Conservation (phyloP, 2,113 vertebrate species). For the Phrynosoma platyrhinos region DNA sequence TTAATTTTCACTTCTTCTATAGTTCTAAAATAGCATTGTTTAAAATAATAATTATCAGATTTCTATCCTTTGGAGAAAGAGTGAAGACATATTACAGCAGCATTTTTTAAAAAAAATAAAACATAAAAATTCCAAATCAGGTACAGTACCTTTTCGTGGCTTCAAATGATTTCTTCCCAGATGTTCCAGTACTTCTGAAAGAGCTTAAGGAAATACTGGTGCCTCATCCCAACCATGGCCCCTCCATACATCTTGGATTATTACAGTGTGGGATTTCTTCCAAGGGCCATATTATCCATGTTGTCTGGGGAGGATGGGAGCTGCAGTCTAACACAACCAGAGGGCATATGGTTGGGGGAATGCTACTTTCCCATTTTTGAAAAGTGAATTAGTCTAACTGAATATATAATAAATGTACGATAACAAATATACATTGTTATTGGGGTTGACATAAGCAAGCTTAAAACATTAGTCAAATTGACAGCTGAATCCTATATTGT, state of each 20-base stretch:
- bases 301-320: neutral
- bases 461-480: neutral
- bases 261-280: too few relatives aligned
- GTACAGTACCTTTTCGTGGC: conserved; percentile 28
- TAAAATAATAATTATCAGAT: conserved; percentile 1
- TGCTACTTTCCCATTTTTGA: conserved; percentile 28
- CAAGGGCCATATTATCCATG: neutral
- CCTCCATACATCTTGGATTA: too few relatives aligned
- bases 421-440: neutral
- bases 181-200: conserved; percentile 60
- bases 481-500: neutral
- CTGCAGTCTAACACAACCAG: neutral
- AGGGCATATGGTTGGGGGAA: neutral
- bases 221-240: too few relatives aligned
- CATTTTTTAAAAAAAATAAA: neutral
- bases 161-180: conserved; percentile 57
- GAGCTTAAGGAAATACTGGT: too few relatives aligned
- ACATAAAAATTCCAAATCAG: neutral
- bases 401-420: neutral
- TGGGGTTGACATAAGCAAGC: neutral
- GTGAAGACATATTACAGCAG: conserved; percentile 35
- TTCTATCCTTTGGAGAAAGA: conserved; percentile 35
- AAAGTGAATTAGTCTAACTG: conserved; percentile 60
- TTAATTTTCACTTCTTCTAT: conserved; percentile 20
- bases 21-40: conserved; percentile 1